Evolutionary conservation across 92 coral and sea anemone species (phyloP), one percentile per base, ranked within the genome.

Genomic region (Siderastrea siderea): DNA sequence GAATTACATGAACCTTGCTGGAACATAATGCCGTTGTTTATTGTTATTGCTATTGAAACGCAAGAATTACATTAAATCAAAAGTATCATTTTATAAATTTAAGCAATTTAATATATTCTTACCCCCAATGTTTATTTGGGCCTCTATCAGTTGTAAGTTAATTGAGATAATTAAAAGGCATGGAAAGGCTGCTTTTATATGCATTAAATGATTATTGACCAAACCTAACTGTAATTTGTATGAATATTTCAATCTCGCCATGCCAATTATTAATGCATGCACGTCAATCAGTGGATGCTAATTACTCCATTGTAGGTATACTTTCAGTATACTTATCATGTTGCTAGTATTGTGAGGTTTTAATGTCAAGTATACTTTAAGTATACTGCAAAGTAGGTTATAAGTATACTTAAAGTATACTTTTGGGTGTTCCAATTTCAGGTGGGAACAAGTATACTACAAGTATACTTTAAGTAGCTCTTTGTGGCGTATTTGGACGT

Each of bases 251-350:
- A 67, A 43, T 67, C 49, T 67, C n/a, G n/a, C n/a, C n/a, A n/a
- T n/a, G n/a, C n/a, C n/a, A n/a, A n/a, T n/a, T n/a, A n/a, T n/a
- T n/a, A n/a, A n/a, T n/a, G 71, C 44, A 67, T 67, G 46, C 46
- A 38, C 26, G 49, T 5, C n/a, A n/a, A n/a, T n/a, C n/a, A n/a
- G n/a, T n/a, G n/a, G n/a, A n/a, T 4, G 49, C 71, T 38, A n/a
- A n/a, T n/a, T 67, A 67, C 71, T 67, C n/a, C n/a, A n/a, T 10
- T 44, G 49, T 46, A 69, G 9, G 74, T 69, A 69, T 69, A 69
- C 74, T 69, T 45, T 12, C 0, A 47, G 71, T 67, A 43, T 43
- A 67, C 71, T 67, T 67, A 67, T 6, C 48, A 6, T 67, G 47
- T 38, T 38, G 47, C 71, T 67, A 67, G 47, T 19, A 19, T 12